Conservation (phyloP, 2,797 vertebrate genomes). For the Philypnodon macrostomus region DNA sequence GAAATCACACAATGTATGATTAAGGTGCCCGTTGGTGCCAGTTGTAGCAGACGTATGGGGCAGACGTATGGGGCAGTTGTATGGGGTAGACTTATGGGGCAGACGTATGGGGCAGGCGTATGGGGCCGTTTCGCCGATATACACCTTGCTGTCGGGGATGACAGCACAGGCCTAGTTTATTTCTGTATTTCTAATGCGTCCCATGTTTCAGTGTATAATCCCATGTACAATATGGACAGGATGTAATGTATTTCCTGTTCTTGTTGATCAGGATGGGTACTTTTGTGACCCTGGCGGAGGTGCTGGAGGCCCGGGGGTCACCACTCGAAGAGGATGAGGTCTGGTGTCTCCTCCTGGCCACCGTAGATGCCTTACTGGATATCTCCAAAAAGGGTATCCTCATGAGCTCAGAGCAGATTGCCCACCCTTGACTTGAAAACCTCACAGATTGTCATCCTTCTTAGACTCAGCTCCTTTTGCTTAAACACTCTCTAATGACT, state of each 20-base stretch:
- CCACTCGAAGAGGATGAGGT: constrained; percentile 86
- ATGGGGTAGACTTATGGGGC: too few relatives aligned
- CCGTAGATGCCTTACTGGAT: constrained; percentile 76
- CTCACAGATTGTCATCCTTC: background rate
- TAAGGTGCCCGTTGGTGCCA: too few relatives aligned
- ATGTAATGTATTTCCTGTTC: constrained; percentile 4
- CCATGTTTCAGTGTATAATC: too few relatives aligned
- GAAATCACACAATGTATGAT: too few relatives aligned
- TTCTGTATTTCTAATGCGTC: too few relatives aligned
- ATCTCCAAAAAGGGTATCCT: constrained; percentile 77
- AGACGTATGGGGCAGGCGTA: too few relatives aligned
- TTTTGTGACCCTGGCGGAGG: constrained; percentile 86
- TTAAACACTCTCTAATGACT: constrained; percentile 11
- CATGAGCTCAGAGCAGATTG: background rate
- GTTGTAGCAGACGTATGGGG: too few relatives aligned
- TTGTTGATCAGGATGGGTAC: constrained; percentile 75
- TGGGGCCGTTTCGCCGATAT: too few relatives aligned
- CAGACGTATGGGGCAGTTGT: too few relatives aligned
- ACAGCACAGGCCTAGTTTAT: too few relatives aligned
- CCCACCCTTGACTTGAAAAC: background rate
- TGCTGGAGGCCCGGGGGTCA: constrained; percentile 82
- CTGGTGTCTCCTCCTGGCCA: constrained; percentile 84
- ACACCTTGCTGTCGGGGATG: too few relatives aligned
- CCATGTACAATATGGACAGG: too few relatives aligned
- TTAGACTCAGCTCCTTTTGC: constrained; percentile 1